Conservation (phyloP, 2,113 vertebrate genomes). For the Lagopus muta region DNA sequence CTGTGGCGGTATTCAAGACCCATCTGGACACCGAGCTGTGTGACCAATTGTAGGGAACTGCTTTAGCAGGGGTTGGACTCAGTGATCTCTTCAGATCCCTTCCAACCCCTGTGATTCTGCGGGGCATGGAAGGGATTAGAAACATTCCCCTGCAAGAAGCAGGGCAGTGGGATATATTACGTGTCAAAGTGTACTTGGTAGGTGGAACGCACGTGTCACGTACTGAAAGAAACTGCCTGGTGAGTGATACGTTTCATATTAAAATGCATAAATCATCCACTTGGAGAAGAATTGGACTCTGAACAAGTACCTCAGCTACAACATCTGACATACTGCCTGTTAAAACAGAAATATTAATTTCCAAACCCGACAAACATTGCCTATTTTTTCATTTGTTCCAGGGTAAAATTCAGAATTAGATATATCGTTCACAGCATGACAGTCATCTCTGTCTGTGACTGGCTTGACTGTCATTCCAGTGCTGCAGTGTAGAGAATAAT, state of each 20-base stretch:
- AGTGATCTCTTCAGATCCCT: too few species aligned
- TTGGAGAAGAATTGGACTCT: constrained; percentile 7
- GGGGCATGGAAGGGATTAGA: not conserved
- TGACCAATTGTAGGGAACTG: too few species aligned
- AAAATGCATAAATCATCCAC: constrained; percentile 28
- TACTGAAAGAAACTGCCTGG: not conserved
- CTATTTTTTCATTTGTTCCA: constrained; percentile 25
- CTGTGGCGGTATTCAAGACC: too few species aligned
- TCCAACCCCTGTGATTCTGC: too few species aligned
- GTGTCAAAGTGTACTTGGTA: constrained; percentile 2
- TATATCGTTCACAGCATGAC: constrained; percentile 8
- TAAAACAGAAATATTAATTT: constrained; percentile 38
- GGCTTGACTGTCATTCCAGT: constrained; percentile 11
- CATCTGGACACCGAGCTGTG: too few species aligned
- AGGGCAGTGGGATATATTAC: not conserved
- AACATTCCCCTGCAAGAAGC: constrained; percentile 8
- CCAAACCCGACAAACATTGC: constrained; percentile 26
- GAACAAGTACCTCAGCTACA: constrained; percentile 11
- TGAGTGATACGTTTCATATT: constrained; percentile 31
- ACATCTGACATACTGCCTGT: constrained; percentile 21
- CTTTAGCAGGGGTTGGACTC: too few species aligned
- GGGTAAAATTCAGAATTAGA: constrained; percentile 26
- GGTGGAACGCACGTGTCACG: not conserved
- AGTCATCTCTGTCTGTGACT: not conserved
- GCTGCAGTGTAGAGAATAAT: constrained; percentile 14